These are phyloP conservation scores for Lasioglossum oenotherae DNA, from an alignment of 2,888 invertebrate genomes.

Conservation along the genomic window DNA sequence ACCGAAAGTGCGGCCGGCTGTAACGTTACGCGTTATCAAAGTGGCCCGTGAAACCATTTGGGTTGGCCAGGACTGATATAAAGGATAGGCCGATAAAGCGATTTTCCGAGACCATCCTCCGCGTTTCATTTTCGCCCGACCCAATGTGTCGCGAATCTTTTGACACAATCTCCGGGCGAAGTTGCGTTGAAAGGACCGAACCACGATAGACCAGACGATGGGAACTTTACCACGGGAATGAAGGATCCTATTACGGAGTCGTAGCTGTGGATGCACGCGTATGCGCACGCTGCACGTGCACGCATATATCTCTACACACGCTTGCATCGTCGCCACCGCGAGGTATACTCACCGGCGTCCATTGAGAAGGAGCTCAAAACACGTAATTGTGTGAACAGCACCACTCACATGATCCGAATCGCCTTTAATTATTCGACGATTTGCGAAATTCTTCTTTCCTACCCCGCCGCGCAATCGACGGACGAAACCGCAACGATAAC, in stretches of 20 bases:
- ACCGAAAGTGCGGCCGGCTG: too few relatives aligned
- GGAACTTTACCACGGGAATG: slow-evolving; percentile 82
- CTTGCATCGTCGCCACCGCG: slow-evolving; percentile 37
- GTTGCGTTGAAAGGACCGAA: slow-evolving; percentile 71
- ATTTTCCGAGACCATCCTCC: neutral
- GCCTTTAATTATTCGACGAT: slow-evolving; percentile 76
- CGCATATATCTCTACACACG: neutral
- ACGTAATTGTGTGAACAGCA: slow-evolving; percentile 79
- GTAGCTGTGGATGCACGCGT: slow-evolving; percentile 55
- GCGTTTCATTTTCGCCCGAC: slow-evolving; percentile 31
- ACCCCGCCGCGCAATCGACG: slow-evolving; percentile 37
- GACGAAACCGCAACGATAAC: slow-evolving; percentile 7
- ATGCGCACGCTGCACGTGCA: slow-evolving; percentile 6
- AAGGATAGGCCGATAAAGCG: neutral
- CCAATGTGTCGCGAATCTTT: slow-evolving; percentile 70
- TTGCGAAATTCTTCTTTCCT: slow-evolving; percentile 71
- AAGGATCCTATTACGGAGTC: slow-evolving; percentile 74
- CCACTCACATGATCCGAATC: slow-evolving; percentile 79
- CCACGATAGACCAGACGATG: slow-evolving; percentile 73
- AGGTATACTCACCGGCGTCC: slow-evolving; percentile 66
- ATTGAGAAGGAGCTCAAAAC: slow-evolving; percentile 74
- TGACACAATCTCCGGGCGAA: slow-evolving; percentile 74
- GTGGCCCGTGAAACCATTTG: too few relatives aligned
- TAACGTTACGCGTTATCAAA: too few relatives aligned
- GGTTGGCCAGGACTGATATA: too few relatives aligned